Conservation (phyloP, 2,797 vertebrate genomes). For the Aphelocoma californica region DNA sequence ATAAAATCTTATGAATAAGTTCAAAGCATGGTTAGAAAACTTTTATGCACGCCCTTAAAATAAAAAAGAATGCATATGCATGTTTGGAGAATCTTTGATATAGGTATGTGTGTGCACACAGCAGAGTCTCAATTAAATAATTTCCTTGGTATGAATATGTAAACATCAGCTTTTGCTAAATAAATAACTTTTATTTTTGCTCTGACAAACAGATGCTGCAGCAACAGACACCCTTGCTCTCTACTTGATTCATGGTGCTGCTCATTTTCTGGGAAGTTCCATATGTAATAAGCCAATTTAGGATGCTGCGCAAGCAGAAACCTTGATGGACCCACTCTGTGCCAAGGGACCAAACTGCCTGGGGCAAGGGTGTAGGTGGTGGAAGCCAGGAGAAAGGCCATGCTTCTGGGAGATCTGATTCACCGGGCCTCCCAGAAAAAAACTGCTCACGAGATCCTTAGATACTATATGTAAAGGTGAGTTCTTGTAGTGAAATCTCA, state of each 20-base stretch:
- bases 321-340: not conserved
- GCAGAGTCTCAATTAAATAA: not conserved
- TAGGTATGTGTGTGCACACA: not conserved
- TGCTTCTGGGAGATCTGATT: not conserved
- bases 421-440: not conserved
- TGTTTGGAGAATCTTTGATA: constrained; percentile 58
- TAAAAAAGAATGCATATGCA: constrained; percentile 32
- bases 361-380: not conserved
- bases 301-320: not conserved
- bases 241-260: not conserved
- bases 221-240: not conserved
- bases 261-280: not conserved
- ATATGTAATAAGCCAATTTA: not conserved
- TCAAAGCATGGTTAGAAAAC: constrained; percentile 66
- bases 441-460: not conserved
- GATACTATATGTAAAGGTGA: not conserved
- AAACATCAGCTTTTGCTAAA: not conserved
- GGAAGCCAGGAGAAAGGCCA: not conserved
- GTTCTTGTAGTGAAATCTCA: not conserved
- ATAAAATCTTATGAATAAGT: constrained; percentile 74
- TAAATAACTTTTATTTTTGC: constrained; percentile 18
- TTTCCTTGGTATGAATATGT: constrained; percentile 30
- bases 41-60: constrained; percentile 56
- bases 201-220: constrained; percentile 35
- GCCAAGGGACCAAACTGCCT: too few relatives aligned